These are phyloP conservation scores for Mesocentrotus franciscanus DNA, from an alignment of 53 echinoderm and acorn worm species.

Conservation along the genomic window DNA sequence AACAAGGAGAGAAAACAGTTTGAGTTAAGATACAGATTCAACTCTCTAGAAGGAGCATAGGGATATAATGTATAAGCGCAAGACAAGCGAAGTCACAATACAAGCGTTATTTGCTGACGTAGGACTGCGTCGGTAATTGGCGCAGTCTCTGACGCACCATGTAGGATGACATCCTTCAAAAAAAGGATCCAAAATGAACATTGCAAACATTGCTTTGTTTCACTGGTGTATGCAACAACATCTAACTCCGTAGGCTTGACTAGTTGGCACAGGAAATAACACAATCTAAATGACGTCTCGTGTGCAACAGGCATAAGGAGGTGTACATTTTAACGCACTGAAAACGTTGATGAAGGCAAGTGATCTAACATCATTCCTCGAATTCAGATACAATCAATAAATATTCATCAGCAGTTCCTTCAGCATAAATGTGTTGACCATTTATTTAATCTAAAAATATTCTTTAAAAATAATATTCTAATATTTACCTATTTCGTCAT, in stretches of 20 bases:
- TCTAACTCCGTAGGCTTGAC: no score
- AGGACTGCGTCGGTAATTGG: background rate
- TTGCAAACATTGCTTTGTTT: no score
- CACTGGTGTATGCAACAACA: no score
- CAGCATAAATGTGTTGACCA: background rate
- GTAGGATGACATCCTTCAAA: no score
- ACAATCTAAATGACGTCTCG: no score
- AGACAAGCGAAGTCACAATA: background rate
- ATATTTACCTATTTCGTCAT: constrained; percentile 70
- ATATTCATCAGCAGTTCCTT: background rate
- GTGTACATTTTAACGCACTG: no score
- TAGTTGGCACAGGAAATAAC: no score
- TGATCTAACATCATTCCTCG: no score
- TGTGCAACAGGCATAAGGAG: no score
- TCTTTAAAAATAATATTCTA: background rate
- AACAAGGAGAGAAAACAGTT: background rate
- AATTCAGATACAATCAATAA: no score
- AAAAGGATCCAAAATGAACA: background rate
- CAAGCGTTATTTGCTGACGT: background rate
- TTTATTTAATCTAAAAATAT: background rate
- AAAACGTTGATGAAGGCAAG: no score
- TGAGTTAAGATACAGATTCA: background rate
- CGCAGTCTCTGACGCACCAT: background rate
- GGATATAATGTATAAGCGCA: background rate
- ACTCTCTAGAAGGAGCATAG: background rate